Base-by-base conservation (phyloP, 2,888 invertebrate species). In the Meloe dianella region DNA sequence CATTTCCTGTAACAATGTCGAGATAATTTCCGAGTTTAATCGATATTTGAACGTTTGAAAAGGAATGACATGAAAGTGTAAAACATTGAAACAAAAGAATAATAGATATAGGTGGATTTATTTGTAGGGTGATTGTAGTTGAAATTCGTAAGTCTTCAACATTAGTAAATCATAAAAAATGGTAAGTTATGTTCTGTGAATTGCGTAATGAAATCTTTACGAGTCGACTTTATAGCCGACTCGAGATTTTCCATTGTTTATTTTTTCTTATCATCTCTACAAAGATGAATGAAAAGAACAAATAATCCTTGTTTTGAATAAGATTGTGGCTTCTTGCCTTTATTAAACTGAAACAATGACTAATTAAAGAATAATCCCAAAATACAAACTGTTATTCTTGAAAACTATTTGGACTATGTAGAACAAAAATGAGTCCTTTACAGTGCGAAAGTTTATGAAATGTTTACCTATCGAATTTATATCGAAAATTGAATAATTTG, bases 101-200 rank as follows among this genome's bases (percentile, higher is more conserved):
- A 0, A 32, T 29, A 24, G 57, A 9, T 20, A 14, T 27, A 24
- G 32, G 20, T 6, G 30, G 22, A 32, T 10, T 10, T 30, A 30
- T 30, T n/a, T 32, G 29, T 5, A 29, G 29, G 17, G 2, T 30
- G 17, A 20, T 35, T 58, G 35, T 58, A 5, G 58, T 30, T 30
- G 58, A 32, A 58, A 35, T 20, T 20, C 5, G n/a, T 29, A 27
- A 27, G 27, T 22, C 58, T 29, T n/a, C n/a, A 35, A 20, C 58
- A 58, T 58, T 58, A 58, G 58, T 20, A 58, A 58, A 58, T 58
- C 58, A 58, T 58, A 58, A 58, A n/a, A 58, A 58, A 20, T 20
- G 10, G 10, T 20, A n/a, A 58, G 22, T 58, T 58, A 58, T 58
- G 30, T 58, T 58, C 29, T 32, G 58, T 17, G 22, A 58, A 58